These are phyloP conservation scores for Drymonia ruficornis DNA, from an alignment of 2,888 invertebrate genomes.

Conservation along the genomic window DNA sequence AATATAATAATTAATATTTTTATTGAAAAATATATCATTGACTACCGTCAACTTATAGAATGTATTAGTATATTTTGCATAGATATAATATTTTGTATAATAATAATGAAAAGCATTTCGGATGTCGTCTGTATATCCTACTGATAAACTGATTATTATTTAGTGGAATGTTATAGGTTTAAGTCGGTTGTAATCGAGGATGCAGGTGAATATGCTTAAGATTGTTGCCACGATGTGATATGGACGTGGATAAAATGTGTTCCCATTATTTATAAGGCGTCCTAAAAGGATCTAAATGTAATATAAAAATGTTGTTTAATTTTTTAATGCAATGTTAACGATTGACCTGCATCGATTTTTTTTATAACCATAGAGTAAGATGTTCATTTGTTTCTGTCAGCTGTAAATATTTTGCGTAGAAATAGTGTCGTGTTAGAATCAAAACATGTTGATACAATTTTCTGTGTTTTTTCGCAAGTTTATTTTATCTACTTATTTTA, in stretches of 20 bases:
- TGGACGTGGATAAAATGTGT: slow-evolving; percentile 64
- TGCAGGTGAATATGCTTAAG: slow-evolving; percentile 78
- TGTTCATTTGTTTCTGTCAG: slow-evolving; percentile 70
- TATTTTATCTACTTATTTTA: slow-evolving; percentile 85
- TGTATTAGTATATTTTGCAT: slow-evolving; percentile 51
- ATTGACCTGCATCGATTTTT: slow-evolving; percentile 77
- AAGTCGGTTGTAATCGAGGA: slow-evolving; percentile 38
- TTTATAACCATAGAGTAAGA: slow-evolving; percentile 59
- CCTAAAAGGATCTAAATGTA: slow-evolving; percentile 64
- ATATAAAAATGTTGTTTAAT: slow-evolving; percentile 53
- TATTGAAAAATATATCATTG: slow-evolving; percentile 46
- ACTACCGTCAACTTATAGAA: slow-evolving; percentile 39
- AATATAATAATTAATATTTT: slow-evolving; percentile 50
- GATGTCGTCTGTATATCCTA: slow-evolving; percentile 49
- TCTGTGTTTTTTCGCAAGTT: slow-evolving; percentile 81
- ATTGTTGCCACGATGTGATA: slow-evolving; percentile 62
- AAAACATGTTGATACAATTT: slow-evolving; percentile 75
- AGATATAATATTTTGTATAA: slow-evolving; percentile 47
- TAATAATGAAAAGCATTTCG: slow-evolving; percentile 51
- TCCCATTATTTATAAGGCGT: slow-evolving; percentile 60
- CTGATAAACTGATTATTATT: slow-evolving; percentile 54
- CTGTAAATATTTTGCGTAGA: slow-evolving; percentile 81
- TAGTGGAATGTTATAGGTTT: slow-evolving; percentile 58
- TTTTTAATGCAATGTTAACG: slow-evolving; percentile 63
- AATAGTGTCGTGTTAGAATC: slow-evolving; percentile 68